These are phyloP conservation scores for Reinhardtius hippoglossoides DNA, from an alignment of 2,113 vertebrate species.

Conservation along the genomic window DNA sequence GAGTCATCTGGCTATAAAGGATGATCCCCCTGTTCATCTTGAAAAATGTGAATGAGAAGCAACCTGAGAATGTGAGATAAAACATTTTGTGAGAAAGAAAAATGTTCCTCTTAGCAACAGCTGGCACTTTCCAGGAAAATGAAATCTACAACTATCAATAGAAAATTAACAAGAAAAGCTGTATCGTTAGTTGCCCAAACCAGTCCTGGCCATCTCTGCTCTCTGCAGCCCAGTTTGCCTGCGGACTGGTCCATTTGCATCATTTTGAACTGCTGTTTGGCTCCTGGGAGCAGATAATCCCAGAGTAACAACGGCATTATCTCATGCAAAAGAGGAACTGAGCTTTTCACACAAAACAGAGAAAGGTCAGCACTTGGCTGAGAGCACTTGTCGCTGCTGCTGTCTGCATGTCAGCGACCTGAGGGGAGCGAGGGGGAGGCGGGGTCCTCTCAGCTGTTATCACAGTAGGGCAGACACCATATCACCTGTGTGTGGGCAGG, in stretches of 20 bases:
- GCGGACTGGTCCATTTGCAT: conserved; percentile 36
- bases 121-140: background rate
- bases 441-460: conserved; percentile 61
- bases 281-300: conserved; percentile 46
- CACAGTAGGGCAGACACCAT: conserved; percentile 35
- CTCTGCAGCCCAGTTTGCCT: conserved; percentile 28
- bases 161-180: background rate
- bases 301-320: conserved; percentile 41
- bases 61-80: background rate
- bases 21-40: no score
- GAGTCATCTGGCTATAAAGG: no score
- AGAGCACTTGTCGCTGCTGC: conserved; percentile 35
- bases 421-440: conserved; percentile 25
- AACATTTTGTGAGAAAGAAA: background rate
- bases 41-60: no score
- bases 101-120: background rate
- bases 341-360: conserved; percentile 38
- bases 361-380: conserved; percentile 39
- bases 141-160: background rate
- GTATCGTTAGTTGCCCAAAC: background rate
- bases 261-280: conserved; percentile 47
- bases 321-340: conserved; percentile 60
- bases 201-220: background rate
- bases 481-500: conserved; percentile 46
- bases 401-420: conserved; percentile 48